Evolutionary conservation across 2,888 invertebrate genomes (phyloP).

Genomic region (Ctena decussata): DNA sequence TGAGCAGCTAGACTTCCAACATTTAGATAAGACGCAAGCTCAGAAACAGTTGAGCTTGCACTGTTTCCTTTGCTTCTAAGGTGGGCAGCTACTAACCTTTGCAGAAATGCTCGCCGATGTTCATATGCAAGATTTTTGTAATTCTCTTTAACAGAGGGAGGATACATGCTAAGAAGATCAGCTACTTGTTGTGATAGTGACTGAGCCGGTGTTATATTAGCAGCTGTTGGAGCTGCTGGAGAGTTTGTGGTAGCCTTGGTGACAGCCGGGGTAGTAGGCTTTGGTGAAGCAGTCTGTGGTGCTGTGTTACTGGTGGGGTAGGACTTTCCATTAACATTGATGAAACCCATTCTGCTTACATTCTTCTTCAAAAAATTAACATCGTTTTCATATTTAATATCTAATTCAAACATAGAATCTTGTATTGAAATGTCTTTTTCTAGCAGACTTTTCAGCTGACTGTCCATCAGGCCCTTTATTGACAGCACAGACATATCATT

Average conservation of each 20-base stretch:
- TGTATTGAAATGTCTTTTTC: slow-evolving; percentile 80
- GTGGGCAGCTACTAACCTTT: slow-evolving; percentile 33
- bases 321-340: slow-evolving; percentile 75
- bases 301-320: slow-evolving; percentile 66
- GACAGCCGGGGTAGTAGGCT: not conserved
- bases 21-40: not conserved
- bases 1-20: not conserved
- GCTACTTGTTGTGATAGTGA: slow-evolving; percentile 43
- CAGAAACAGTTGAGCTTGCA: not conserved
- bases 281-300: slow-evolving; percentile 13
- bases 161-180: slow-evolving; percentile 53
- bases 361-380: slow-evolving; percentile 72
- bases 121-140: slow-evolving; percentile 43
- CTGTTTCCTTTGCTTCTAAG: not conserved
- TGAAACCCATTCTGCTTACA: slow-evolving; percentile 74
- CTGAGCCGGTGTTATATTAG: slow-evolving; percentile 14
- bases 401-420: slow-evolving; percentile 83
- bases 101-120: slow-evolving; percentile 45
- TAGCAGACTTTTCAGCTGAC: slow-evolving; percentile 78
- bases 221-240: slow-evolving; percentile 2
- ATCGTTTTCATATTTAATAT: slow-evolving; percentile 77
- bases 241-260: not conserved
- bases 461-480: slow-evolving; percentile 79
- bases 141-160: slow-evolving; percentile 41
- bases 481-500: slow-evolving; percentile 82